Conservation (phyloP, 2,797 vertebrate genomes). For the Ctenopoma kingsleyae region DNA sequence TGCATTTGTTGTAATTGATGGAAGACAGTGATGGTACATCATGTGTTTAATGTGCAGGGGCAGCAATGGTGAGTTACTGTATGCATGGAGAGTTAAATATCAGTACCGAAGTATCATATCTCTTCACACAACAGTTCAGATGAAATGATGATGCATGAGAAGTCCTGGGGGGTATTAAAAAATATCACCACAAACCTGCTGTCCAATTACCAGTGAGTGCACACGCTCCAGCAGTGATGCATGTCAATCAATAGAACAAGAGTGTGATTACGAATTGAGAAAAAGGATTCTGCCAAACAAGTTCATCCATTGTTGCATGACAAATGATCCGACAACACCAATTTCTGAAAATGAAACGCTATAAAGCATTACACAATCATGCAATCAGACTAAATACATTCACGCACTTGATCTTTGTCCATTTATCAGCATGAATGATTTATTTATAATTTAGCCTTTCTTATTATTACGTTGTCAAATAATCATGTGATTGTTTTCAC, state of each 20-base stretch:
- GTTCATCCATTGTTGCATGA: slow-evolving; percentile 57
- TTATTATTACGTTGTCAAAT: slow-evolving; percentile 10
- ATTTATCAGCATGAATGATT: slow-evolving; percentile 31
- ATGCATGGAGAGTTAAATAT: slow-evolving; percentile 40
- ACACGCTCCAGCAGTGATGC: slow-evolving; percentile 29
- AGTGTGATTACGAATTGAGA: slow-evolving; percentile 45
- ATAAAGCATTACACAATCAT: slow-evolving; percentile 29
- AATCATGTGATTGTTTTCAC: slow-evolving; percentile 15
- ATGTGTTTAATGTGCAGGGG: slow-evolving; percentile 3
- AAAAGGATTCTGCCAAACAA: slow-evolving; percentile 26
- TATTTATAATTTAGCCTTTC: slow-evolving; percentile 9
- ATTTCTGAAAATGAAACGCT: slow-evolving; percentile 45
- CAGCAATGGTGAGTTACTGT: neutral
- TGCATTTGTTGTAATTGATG: slow-evolving; percentile 17
- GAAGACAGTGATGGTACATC: neutral
- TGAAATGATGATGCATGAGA: slow-evolving; percentile 57
- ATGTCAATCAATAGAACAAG: slow-evolving; percentile 60
- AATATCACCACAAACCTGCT: slow-evolving; percentile 12
- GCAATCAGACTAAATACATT: neutral
- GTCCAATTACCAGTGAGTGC: slow-evolving; percentile 35
- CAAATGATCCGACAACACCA: slow-evolving; percentile 30
- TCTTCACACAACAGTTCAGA: slow-evolving; percentile 38
- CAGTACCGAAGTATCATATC: slow-evolving; percentile 18
- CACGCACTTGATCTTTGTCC: neutral
- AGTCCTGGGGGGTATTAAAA: slow-evolving; percentile 20